Evolutionary conservation across 92 coral and sea anemone genomes (phyloP), one percentile per base, ranked within the genome.

Genomic region (Palythoa grandis): DNA sequence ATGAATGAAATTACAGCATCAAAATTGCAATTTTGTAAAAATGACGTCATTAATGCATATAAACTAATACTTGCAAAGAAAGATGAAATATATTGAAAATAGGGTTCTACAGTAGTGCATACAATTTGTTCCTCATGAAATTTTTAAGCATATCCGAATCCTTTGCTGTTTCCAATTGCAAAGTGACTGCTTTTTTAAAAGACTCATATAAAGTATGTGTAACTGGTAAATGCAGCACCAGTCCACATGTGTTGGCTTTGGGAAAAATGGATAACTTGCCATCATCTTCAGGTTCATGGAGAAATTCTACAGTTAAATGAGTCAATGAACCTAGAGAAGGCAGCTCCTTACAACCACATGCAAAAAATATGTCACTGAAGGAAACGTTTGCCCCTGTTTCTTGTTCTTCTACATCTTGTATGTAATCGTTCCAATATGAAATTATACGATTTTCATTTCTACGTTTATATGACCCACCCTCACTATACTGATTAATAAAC

Each of bases 381-480:
- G 91, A 60, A 60, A 60, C 16, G 22, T 5, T 77, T 60, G 85
- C 74, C 67, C 56, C 72, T 38, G 90, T 78, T 87, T 87, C 90
- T 12, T 79, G 82, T 22, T 92, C 95, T 88, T 92, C 95, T 47
- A 87, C 66, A 56, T 92, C 93, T 83, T 90, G 93, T 43, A 87
- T 82, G 23, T 87, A 92, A 61, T 92, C 93, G 52, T 72, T 40
- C 93, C 91, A 84, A 39, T 84, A 76, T 40, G 93, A 53, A 12
- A 91, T 71, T 12, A 91, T 67, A 11, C 69, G 47, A 54, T 68
- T 88, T 78, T 91, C 91, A 25, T 38, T 11, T 75, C 24, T 90
- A 67, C 88, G 72, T 22, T 91, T 92, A 86, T 92, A 90, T 69
- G 93, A 90, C 25, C 82, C 91, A 76, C 71, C 84, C 70, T 90